Evolutionary conservation across 1,140 invertebrate genomes (phyloP).

Genomic region (Homarus americanus): DNA sequence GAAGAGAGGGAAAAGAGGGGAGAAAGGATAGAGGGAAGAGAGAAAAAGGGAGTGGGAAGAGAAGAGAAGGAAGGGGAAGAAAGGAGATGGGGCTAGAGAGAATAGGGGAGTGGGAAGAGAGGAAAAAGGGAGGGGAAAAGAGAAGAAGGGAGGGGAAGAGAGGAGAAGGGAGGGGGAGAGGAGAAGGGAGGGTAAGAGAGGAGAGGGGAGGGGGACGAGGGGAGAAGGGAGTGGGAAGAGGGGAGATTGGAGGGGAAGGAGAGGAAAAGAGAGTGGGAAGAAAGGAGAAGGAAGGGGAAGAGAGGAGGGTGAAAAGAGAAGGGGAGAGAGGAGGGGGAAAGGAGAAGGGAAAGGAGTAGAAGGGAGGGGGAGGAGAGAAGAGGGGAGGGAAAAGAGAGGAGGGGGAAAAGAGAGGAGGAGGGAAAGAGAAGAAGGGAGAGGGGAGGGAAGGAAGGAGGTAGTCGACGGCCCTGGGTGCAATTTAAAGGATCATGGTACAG

Average conservation of each 20-base stretch:
- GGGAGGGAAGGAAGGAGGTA: neutral
- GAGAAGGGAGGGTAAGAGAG: conserved; percentile 4
- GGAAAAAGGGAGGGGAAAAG: neutral
- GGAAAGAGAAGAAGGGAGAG: neutral
- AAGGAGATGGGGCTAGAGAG: neutral
- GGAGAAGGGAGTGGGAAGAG: neutral
- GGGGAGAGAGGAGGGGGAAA: neutral
- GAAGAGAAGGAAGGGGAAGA: neutral
- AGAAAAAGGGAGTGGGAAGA: conserved; percentile 12
- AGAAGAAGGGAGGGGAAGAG: neutral
- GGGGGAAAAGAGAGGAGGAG: neutral
- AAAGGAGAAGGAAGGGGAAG: neutral
- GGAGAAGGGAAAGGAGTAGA: neutral
- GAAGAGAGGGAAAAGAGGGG: neutral
- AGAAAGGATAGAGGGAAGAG: neutral
- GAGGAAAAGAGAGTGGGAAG: neutral
- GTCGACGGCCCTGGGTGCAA: no score
- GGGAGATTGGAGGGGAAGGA: no score
- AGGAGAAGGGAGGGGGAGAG: neutral
- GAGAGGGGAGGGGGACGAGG: neutral
- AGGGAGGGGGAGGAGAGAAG: neutral
- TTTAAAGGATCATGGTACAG: no score
- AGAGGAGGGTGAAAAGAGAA: neutral
- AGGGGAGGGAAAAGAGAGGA: neutral
- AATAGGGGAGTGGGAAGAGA: neutral